Percentiles rank a stretch among this genome's conserved stretches.
These are phyloP conservation scores for Calonectris borealis DNA, from an alignment of 2,113 vertebrate genomes.

Conservation along the genomic window DNA sequence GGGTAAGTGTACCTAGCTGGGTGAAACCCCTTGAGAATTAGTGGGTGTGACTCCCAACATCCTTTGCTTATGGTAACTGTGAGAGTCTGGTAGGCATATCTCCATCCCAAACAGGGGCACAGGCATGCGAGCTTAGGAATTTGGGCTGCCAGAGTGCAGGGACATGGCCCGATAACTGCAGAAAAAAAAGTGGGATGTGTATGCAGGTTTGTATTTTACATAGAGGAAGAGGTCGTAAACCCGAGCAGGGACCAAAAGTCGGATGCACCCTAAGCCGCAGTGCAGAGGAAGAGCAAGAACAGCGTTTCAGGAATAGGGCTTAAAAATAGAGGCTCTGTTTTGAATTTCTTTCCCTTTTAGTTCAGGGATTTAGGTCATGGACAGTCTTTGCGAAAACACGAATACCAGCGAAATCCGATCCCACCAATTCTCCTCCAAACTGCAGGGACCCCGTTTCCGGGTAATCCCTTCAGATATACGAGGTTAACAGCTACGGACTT, in stretches of 20 bases:
- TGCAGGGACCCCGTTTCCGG: not conserved
- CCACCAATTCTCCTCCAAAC: not conserved
- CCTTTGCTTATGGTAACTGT: accelerated
- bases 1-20: accelerated
- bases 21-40: not conserved
- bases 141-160: not conserved
- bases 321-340: not conserved
- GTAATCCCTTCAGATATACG: not conserved
- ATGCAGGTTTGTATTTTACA: not conserved
- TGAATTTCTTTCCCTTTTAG: not conserved
- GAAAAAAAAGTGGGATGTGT: not conserved
- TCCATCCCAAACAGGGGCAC: not conserved
- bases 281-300: not conserved
- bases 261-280: not conserved
- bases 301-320: not conserved
- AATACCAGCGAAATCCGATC: accelerated
- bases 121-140: not conserved
- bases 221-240: not conserved
- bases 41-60: not conserved
- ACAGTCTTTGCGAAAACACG: accelerated
- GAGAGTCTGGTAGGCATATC: not conserved
- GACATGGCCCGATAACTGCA: accelerated
- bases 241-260: accelerated
- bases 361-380: not conserved
- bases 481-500: not conserved